Evolutionary conservation across 2,113 vertebrate genomes (phyloP), one percentile per base, ranked within the genome.

Genomic region (Protobothrops flavoviridis): DNA sequence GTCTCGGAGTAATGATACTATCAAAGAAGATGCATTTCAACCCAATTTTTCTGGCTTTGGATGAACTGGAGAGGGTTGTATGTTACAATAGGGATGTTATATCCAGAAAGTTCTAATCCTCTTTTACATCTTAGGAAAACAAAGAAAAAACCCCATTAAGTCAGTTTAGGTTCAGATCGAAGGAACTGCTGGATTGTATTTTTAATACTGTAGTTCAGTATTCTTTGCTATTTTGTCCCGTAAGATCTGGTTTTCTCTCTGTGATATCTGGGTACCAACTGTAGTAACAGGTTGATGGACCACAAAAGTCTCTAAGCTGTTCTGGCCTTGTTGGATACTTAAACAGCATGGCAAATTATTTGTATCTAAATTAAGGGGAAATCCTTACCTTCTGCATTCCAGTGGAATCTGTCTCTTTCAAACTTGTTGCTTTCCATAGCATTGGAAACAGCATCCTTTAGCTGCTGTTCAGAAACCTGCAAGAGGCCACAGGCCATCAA

Each of bases 381-480:
- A 23, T 23, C 11, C 87, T 96, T 97, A 99, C 99, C 99, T 96
- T 99, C 98, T 87, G 97, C 96, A 52, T 96, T 98, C 98, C 98
- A 99, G 0, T 98, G 98, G 29, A 97, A 98, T 93, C 95, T 97
- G 57, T 99, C 98, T 94, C 97, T 98, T 55, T 97, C 98, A 53
- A 98, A 97, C 93, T 96, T 98, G 96, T 97, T 97, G 94, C 94
- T 98, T 96, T 99, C 99, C 95, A 98, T 97, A 2, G 98, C 98
- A 95, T 98, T 98, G 93, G 98, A 95, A 91, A 99, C 98, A 4
- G 99, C 98, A 61, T 98, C 98, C 52, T 98, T 99, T 56, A 99
- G 97, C 95, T 99, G 99, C 95, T 98, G 98, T 91, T 99, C 99
- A 8, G 99, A 99, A 2, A 99, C 98, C 99, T 99, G 91, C 23